Evolutionary conservation across 2,888 invertebrate genomes (phyloP).

Genomic region (Philhelius pedissequus): DNA sequence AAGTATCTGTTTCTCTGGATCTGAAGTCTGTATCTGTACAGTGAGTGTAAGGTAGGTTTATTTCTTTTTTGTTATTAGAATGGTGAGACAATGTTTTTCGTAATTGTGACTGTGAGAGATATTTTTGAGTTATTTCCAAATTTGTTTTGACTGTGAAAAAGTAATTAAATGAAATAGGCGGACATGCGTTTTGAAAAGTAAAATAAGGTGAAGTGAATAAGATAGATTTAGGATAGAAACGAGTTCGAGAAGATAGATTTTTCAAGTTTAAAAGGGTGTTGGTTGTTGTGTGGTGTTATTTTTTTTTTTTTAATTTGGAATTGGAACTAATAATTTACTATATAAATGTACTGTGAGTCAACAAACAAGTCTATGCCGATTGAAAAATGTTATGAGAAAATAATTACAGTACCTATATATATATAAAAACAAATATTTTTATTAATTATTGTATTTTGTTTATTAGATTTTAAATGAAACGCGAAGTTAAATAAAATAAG

Average conservation of each 20-base stretch:
- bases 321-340: neutral
- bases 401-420: too few relatives aligned
- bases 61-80: neutral
- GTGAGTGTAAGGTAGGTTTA: constrained; percentile 25
- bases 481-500: too few relatives aligned
- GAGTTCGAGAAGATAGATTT: constrained; percentile 21
- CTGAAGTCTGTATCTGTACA: too few relatives aligned
- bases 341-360: constrained; percentile 36
- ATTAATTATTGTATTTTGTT: too few relatives aligned
- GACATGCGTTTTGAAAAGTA: constrained; percentile 49
- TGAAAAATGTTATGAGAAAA: too few relatives aligned
- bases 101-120: constrained; percentile 26
- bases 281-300: neutral
- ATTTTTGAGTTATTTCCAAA: constrained; percentile 16
- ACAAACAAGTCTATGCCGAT: too few relatives aligned
- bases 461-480: too few relatives aligned
- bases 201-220: neutral
- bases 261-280: constrained; percentile 40
- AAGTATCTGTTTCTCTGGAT: too few relatives aligned
- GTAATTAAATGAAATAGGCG: constrained; percentile 41
- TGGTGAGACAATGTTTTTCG: constrained; percentile 1
- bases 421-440: too few relatives aligned
- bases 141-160: constrained; percentile 56
- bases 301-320: neutral
- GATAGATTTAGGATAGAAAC: constrained; percentile 11